Evolutionary conservation across 2,888 invertebrate genomes (phyloP), one percentile per base, ranked within the genome.

Genomic region (Dexiosoma caninum): DNA sequence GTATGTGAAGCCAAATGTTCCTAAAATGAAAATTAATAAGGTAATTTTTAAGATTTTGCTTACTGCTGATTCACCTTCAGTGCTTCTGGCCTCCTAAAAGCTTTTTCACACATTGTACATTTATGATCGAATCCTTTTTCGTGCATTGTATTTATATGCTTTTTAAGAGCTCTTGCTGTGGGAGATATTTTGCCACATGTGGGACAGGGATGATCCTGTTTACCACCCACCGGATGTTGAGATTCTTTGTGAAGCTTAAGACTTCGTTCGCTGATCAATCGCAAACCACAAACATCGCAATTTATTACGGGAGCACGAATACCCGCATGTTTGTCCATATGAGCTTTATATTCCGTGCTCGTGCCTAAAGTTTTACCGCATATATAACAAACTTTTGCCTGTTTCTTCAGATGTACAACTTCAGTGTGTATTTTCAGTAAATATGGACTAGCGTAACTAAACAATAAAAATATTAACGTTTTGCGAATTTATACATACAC

Each of bases 1-100:
- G 88, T 88, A 19, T 89, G 88, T 3, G 87, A 86, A 19, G 89
- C 87, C 86, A 88, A 85, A 70, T 89, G 89, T 64, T 89, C 89
- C 88, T 89, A 40, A 23, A 49, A 8, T 12, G 5, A 10, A 16
- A 51, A 27, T 30, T 19, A 40, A 7, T 35, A 19, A 32, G 7
- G 1, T 9, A 51, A 51, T 51, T 30, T 7, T 6, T 3, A 27
- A 5, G 27, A 27, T 6, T 27, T 3, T 6, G 27, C 3, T 27
- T 27, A n/a, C n/a, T n/a, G n/a, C n/a, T 35, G 2, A 32, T n/a
- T 30, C 5, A 35, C 69, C 57, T 51, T 72, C 7, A 32, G 2
- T 6, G 53, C 42, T 62, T 70, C 59, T 9, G 88, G 83, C 32
- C 88, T 88, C 57, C 88, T 89, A 74, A 90, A 90, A 3, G 87